Conservation (phyloP, 2,888 invertebrate genomes). For the Thumatha senex region DNA sequence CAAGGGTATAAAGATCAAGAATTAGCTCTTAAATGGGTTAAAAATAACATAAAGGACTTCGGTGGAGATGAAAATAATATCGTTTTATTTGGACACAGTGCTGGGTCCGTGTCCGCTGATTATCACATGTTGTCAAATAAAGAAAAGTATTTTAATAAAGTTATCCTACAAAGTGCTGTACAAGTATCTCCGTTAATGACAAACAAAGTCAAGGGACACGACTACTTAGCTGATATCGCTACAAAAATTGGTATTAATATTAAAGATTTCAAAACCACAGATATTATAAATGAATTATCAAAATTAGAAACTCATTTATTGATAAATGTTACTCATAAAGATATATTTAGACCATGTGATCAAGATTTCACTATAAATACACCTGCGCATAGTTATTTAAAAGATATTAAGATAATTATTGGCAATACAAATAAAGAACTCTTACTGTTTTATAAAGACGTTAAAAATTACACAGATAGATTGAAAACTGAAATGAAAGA, state of each 20-base stretch:
- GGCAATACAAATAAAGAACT: neutral
- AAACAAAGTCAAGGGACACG: neutral
- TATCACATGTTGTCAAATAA: constrained; percentile 34
- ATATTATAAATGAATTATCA: neutral
- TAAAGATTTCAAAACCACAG: neutral
- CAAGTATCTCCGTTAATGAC: constrained; percentile 4
- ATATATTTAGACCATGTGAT: constrained; percentile 3
- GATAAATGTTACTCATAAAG: neutral
- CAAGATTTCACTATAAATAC: neutral
- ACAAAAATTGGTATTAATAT: neutral
- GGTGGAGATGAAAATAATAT: constrained; percentile 36
- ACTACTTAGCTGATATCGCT: neutral
- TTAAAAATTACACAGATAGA: neutral
- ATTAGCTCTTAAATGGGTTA: constrained; percentile 41
- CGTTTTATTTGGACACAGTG: constrained; percentile 39
- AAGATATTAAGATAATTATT: neutral
- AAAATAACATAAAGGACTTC: constrained; percentile 39
- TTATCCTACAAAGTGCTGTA: constrained; percentile 32
- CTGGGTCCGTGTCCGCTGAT: constrained; percentile 35
- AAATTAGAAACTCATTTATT: neutral
- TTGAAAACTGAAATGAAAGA: neutral
- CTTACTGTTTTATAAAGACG: neutral
- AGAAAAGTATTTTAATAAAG: constrained; percentile 38
- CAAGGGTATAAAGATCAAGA: constrained; percentile 45
- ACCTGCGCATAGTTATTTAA: neutral